A percentile compares a stretch with the other conserved stretches of the same genome.
Evolutionary conservation across 2,113 vertebrate species (phyloP).

Genomic region (Litocranius walleri): DNA sequence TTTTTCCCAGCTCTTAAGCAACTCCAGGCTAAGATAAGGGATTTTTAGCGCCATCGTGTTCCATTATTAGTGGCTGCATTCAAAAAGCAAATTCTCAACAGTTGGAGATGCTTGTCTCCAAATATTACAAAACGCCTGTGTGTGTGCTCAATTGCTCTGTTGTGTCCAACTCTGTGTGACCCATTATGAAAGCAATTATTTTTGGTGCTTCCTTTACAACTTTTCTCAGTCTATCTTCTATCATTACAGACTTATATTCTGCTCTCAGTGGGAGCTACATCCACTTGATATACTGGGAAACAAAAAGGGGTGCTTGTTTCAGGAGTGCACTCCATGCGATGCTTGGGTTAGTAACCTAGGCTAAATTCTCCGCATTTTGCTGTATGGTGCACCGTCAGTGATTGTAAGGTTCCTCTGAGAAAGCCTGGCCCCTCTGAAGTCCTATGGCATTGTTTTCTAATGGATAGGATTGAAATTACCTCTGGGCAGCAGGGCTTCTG

Average conservation of each 20-base stretch:
- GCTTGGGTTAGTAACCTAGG: neutral
- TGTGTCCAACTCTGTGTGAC: neutral
- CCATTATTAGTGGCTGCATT: slow-evolving; percentile 89
- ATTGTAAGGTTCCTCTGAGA: neutral
- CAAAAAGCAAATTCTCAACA: slow-evolving; percentile 88
- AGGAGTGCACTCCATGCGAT: neutral
- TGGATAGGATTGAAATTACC: neutral
- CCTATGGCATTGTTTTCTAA: neutral
- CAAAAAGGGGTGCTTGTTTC: neutral
- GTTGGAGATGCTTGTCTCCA: neutral
- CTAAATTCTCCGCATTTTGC: neutral
- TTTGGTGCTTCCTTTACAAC: neutral
- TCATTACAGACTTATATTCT: neutral
- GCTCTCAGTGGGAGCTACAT: neutral
- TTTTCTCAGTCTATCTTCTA: neutral
- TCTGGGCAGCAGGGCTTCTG: neutral
- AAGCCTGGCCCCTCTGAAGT: neutral
- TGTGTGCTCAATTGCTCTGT: neutral
- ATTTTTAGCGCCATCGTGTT: slow-evolving; percentile 88
- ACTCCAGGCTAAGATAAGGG: slow-evolving; percentile 87
- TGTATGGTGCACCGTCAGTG: neutral
- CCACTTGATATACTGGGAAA: neutral
- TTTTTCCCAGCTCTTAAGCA: slow-evolving; percentile 90
- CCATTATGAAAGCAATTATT: neutral
- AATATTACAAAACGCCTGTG: neutral